These are phyloP conservation scores for Ammodytes marinus DNA, from an alignment of 2,113 vertebrate species.

Conservation along the genomic window DNA sequence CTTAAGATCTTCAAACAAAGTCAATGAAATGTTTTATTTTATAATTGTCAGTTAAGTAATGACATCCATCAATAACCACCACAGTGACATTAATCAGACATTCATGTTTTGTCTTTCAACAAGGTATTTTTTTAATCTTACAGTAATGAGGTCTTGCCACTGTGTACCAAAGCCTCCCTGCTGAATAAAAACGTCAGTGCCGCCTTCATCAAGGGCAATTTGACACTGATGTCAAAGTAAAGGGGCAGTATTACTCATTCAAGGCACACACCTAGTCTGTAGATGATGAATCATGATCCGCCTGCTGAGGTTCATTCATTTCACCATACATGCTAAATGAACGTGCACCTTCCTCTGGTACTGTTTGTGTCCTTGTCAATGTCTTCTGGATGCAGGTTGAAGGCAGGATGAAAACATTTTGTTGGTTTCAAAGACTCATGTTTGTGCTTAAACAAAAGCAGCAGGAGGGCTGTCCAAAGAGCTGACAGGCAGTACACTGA, in stretches of 20 bases:
- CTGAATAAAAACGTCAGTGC: constrained; percentile 15
- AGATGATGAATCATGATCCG: constrained; percentile 52
- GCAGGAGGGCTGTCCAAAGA: constrained; percentile 40
- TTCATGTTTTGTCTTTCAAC: constrained; percentile 12
- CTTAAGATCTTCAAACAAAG: too few species aligned
- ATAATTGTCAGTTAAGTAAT: too few species aligned
- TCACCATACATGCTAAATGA: constrained; percentile 2
- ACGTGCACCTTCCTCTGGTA: constrained; percentile 30
- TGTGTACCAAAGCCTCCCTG: neutral
- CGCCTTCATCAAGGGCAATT: constrained; percentile 35
- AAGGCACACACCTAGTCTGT: constrained; percentile 32
- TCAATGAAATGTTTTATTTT: too few species aligned
- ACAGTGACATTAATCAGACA: constrained; percentile 17
- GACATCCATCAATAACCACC: constrained; percentile 4
- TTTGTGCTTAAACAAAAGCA: constrained; percentile 70
- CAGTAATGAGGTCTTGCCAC: neutral
- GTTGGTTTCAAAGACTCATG: constrained; percentile 58
- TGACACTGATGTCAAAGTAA: constrained; percentile 48
- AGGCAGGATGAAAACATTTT: constrained; percentile 58
- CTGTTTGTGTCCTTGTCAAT: constrained; percentile 51
- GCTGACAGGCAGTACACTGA: constrained; percentile 39
- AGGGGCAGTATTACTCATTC: constrained; percentile 49
- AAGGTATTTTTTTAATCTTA: constrained; percentile 5
- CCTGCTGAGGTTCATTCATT: constrained; percentile 55
- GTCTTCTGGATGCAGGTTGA: constrained; percentile 48